Evolutionary conservation across 2,113 vertebrate species (phyloP).

Genomic region (Anoura caudifer): DNA sequence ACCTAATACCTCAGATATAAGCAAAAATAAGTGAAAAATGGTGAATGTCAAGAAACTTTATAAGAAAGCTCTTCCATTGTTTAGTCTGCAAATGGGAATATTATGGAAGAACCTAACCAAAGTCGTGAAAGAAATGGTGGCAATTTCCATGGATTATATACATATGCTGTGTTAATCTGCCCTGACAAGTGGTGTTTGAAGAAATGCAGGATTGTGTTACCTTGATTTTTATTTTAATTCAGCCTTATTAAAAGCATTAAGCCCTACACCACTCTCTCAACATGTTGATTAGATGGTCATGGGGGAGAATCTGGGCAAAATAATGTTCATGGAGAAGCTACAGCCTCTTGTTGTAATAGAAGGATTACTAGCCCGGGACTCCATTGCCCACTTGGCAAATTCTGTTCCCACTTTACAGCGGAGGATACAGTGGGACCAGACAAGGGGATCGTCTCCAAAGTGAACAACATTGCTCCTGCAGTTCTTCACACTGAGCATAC

Average conservation of each 20-base stretch:
- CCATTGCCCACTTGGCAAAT: background rate
- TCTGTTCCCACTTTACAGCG: background rate
- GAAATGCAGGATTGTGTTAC: background rate
- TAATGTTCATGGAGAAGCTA: background rate
- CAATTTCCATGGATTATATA: background rate
- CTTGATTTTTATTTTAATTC: constrained; percentile 7
- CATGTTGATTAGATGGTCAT: background rate
- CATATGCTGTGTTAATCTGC: background rate
- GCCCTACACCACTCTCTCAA: background rate
- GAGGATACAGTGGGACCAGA: fast-evolving
- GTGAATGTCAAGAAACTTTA: background rate
- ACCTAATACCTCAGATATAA: constrained; percentile 52
- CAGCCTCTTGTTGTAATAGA: background rate
- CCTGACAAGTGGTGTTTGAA: background rate
- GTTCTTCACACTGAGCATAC: background rate
- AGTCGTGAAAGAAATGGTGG: background rate
- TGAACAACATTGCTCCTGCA: background rate
- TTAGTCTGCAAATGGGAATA: background rate
- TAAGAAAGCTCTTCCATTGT: background rate
- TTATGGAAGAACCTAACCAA: constrained; percentile 20
- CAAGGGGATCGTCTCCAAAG: background rate
- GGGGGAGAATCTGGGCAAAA: background rate
- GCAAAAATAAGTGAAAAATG: background rate
- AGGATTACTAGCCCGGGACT: background rate
- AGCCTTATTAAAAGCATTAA: background rate